Evolutionary conservation across 2,113 vertebrate genomes (phyloP).

Genomic region (Nesogale talazaci): DNA sequence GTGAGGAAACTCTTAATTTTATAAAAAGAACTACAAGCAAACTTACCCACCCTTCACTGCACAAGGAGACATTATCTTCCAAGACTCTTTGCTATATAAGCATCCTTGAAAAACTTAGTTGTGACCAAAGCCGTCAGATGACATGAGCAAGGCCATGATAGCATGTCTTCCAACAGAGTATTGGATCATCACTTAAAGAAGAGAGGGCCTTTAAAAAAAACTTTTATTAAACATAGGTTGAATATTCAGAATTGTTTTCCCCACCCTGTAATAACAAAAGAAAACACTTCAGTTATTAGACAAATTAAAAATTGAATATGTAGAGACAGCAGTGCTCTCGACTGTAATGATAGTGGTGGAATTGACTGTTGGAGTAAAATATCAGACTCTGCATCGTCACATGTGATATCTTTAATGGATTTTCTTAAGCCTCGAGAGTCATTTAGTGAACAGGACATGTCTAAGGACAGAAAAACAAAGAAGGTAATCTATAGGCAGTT

Average conservation of each 20-base stretch:
- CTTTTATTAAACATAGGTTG: neutral
- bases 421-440: slow-evolving; percentile 12
- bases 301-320: slow-evolving; percentile 27
- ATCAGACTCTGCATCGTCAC: neutral
- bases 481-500: neutral
- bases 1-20: neutral
- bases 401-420: neutral
- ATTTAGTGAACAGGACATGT: neutral
- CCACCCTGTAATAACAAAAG: neutral
- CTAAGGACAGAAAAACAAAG: neutral
- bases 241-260: slow-evolving; percentile 38
- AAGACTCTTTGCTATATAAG: neutral
- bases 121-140: neutral
- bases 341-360: neutral
- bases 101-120: neutral
- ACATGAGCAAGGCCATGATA: neutral
- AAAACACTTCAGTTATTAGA: slow-evolving; percentile 34
- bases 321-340: neutral
- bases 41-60: neutral
- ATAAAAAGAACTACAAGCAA: neutral
- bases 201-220: neutral
- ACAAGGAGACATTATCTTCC: neutral
- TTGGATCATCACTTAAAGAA: neutral
- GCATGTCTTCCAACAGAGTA: neutral
- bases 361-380: slow-evolving; percentile 15